Evolutionary conservation across 2,888 invertebrate genomes (phyloP), one percentile per base, ranked within the genome.

Genomic region (Nomada ruficornis): DNA sequence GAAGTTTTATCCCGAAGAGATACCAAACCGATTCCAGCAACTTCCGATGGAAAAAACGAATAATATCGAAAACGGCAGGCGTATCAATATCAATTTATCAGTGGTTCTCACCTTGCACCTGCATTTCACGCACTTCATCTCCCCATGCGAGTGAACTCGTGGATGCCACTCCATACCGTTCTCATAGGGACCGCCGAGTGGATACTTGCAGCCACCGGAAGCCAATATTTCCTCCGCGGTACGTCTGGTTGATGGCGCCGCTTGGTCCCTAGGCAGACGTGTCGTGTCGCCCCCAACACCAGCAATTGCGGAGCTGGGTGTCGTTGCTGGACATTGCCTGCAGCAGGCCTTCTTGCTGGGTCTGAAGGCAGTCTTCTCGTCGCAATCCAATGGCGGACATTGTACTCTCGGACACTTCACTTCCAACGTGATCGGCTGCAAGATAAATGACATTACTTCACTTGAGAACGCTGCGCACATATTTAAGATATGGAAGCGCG

Each of bases 111-210:
- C 98, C 96, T 97, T 97, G 96, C 98, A 98, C 89, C 96, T 96
- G 93, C 98, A 98, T 89, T 97, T 97, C 92, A 98, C 97, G 94
- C 98, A 98, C 94, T 97, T 96, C 93, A 98, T 96, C 91, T 97
- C 97, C 54, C 98, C 98, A 90, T 98, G 97, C 20, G 98, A 97
- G 90, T 97, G 97, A 87, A 98, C 96, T 26, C 96, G 96, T 0
- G 98, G 98, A 94, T 98, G 98, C 95, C 98, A 98, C 92, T 97
- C 97, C 89, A 96, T 96, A 52, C 98, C 98, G 84, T 96, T 96
- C 70, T 95, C 95, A 82, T 96, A 94, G 0, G 96, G 96, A 62
- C 96, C 96, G 15, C 94, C 94, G 76, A 96, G 95, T 0, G 96
- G 96, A 91, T 97, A 97, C 91, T 96, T 96, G 94, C 98, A 98